Conservation (phyloP, 2,113 vertebrate genomes). For the Macrotus californicus region DNA sequence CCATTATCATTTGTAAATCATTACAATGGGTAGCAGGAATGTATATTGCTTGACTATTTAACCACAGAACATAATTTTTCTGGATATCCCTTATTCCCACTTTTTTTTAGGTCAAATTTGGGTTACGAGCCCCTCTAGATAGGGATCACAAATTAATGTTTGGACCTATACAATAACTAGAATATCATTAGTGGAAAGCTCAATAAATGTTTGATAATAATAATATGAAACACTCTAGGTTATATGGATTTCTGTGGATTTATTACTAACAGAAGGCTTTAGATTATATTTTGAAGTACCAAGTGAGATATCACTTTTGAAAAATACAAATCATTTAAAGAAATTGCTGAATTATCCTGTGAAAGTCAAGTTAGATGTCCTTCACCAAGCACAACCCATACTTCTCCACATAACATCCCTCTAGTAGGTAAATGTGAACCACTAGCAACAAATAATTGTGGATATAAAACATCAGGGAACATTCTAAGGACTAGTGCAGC, state of each 20-base stretch:
- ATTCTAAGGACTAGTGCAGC: background rate
- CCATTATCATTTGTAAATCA: slow-evolving; percentile 22
- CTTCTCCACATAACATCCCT: background rate
- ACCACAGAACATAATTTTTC: background rate
- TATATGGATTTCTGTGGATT: slow-evolving; percentile 47
- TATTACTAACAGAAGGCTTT: slow-evolving; percentile 43
- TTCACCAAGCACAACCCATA: background rate
- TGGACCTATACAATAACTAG: slow-evolving; percentile 13
- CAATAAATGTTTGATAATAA: slow-evolving; percentile 42
- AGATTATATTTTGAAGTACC: slow-evolving; percentile 40
- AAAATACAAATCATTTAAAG: slow-evolving; percentile 51
- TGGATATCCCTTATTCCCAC: background rate
- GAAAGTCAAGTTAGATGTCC: slow-evolving; percentile 31
- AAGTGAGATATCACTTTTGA: slow-evolving; percentile 54
- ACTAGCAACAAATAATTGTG: background rate
- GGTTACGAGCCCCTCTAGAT: background rate
- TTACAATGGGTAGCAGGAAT: slow-evolving; percentile 21
- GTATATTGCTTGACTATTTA: slow-evolving; percentile 18
- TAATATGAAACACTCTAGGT: slow-evolving; percentile 34
- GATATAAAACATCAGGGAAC: background rate
- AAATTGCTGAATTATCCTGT: slow-evolving; percentile 35
- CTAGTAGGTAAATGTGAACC: slow-evolving; percentile 12
- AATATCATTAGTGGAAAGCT: slow-evolving; percentile 24
- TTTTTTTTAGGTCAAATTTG: slow-evolving; percentile 24
- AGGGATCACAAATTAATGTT: slow-evolving; percentile 9